Percentiles rank a stretch among this genome's conserved stretches.
These are phyloP conservation scores for Theristicus caerulescens DNA, from an alignment of 2,113 vertebrate species.

Conservation along the genomic window DNA sequence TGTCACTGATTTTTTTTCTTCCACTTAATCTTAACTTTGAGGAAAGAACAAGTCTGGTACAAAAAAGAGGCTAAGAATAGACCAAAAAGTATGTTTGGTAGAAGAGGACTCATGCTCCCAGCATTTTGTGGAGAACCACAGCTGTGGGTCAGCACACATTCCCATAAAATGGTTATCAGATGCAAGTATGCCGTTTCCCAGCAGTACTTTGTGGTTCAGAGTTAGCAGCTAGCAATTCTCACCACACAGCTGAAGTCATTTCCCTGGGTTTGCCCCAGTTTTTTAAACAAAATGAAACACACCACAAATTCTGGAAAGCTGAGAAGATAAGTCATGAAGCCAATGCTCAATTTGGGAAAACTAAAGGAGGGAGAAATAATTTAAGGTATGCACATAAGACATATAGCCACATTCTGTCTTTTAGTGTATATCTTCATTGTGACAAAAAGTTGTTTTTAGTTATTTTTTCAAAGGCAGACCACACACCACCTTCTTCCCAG, in stretches of 20 bases:
- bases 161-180: constrained; percentile 70
- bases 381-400: background rate
- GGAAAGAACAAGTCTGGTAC: background rate
- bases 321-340: constrained; percentile 24
- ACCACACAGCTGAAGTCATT: constrained; percentile 59
- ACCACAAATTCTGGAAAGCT: constrained; percentile 31
- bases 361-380: background rate
- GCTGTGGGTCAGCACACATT: constrained; percentile 62
- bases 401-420: background rate
- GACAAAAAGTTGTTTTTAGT: background rate
- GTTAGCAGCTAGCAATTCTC: constrained; percentile 44
- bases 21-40: background rate
- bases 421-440: background rate
- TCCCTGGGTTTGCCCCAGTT: constrained; percentile 37
- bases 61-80: constrained; percentile 20
- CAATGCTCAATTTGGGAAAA: background rate
- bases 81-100: constrained; percentile 1
- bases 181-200: constrained; percentile 56
- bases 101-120: constrained; percentile 40
- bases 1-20: background rate
- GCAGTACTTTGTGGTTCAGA: constrained; percentile 40
- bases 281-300: constrained; percentile 42
- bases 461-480: background rate
- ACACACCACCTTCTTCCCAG: background rate
- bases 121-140: constrained; percentile 54